phyloP scores from a whole-genome alignment of 2,888 invertebrate species.

The Apantesis nais region DNA sequence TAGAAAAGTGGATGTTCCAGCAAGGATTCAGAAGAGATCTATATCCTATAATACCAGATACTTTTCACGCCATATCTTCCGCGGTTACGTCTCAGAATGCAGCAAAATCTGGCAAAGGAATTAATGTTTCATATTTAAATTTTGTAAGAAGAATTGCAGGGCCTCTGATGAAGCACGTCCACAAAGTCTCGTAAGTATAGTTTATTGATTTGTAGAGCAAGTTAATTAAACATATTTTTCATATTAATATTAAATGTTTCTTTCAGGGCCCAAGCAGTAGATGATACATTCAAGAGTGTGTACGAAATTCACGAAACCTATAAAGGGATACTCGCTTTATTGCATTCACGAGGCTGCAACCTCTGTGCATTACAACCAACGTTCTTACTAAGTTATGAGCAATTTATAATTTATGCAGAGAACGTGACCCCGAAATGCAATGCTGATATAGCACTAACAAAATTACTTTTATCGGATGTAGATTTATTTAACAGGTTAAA shows the following conservation, averaged over 20 bases:
- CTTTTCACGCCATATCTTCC: slow-evolving; percentile 72
- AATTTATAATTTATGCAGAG: slow-evolving; percentile 68
- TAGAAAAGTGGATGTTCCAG: slow-evolving; percentile 78
- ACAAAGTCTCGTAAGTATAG: slow-evolving; percentile 67
- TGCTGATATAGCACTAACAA: slow-evolving; percentile 65
- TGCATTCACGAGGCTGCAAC: slow-evolving; percentile 70
- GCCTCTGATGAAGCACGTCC: slow-evolving; percentile 74
- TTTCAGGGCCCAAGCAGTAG: slow-evolving; percentile 62
- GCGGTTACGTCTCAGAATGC: slow-evolving; percentile 58
- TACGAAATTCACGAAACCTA: slow-evolving; percentile 77
- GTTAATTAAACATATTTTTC: not conserved
- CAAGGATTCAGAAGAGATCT: slow-evolving; percentile 81
- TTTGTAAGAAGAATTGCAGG: slow-evolving; percentile 76
- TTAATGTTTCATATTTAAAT: slow-evolving; percentile 74
- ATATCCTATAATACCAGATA: slow-evolving; percentile 76
- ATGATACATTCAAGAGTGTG: slow-evolving; percentile 66
- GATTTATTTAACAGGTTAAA: slow-evolving; percentile 67
- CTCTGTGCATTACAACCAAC: slow-evolving; percentile 69
- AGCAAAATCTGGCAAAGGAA: slow-evolving; percentile 67
- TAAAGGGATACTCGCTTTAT: slow-evolving; percentile 66
- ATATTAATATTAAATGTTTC: slow-evolving; percentile 6
- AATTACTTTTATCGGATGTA: slow-evolving; percentile 60
- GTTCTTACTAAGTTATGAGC: slow-evolving; percentile 73
- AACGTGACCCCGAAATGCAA: slow-evolving; percentile 65
- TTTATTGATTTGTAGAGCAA: not conserved